These are phyloP conservation scores for Naso thynnoides DNA, from an alignment of 2,797 vertebrate genomes.

Conservation along the genomic window DNA sequence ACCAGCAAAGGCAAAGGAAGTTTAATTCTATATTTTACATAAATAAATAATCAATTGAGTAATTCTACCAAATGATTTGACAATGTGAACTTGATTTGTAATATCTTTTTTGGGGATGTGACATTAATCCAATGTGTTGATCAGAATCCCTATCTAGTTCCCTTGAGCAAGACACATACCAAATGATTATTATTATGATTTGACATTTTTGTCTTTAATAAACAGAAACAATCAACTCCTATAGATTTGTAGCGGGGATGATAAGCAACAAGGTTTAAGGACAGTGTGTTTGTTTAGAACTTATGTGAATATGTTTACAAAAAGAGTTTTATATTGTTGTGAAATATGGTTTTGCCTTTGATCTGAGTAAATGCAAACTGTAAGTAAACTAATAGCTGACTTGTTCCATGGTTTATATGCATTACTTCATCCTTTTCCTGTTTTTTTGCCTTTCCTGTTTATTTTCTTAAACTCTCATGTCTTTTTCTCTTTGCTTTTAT, in stretches of 20 bases:
- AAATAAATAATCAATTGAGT: background rate
- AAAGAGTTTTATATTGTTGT: background rate
- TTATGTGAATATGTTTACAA: background rate
- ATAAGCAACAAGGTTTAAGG: conserved; percentile 1
- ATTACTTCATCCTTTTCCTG: conserved; percentile 23
- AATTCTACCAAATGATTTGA: background rate
- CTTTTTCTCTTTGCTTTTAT: background rate
- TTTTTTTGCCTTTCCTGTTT: conserved; percentile 20
- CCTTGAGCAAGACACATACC: too few relatives aligned
- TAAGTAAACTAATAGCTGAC: background rate
- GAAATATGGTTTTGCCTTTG: background rate
- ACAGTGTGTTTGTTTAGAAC: background rate
- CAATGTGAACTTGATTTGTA: background rate
- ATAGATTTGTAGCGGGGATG: background rate
- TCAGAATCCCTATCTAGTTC: background rate
- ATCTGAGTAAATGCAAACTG: background rate
- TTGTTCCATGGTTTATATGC: conserved; percentile 1
- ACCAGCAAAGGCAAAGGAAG: too few relatives aligned
- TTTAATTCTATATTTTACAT: background rate
- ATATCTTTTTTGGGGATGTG: background rate
- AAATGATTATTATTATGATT: background rate
- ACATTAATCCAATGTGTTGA: background rate
- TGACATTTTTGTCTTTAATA: background rate
- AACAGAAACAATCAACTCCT: background rate
- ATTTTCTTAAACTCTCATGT: conserved; percentile 9